Conservation (phyloP, 2,113 vertebrate species). For the Rhodinocichla rosea region DNA sequence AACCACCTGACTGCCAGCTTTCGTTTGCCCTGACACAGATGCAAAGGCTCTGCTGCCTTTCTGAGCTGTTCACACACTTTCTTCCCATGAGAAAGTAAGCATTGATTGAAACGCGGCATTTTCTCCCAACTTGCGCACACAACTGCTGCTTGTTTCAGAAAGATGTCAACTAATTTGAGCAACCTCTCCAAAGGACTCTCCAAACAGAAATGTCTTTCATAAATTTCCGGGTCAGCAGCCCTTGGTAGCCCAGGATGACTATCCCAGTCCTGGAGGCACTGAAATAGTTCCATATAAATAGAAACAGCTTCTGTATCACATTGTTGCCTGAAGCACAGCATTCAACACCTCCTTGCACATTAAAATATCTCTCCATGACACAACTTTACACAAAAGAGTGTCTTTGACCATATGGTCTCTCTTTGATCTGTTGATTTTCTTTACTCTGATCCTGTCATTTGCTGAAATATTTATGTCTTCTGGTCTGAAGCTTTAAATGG, state of each 20-base stretch:
- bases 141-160: constrained; percentile 80
- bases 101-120: constrained; percentile 59
- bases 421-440: constrained; percentile 60
- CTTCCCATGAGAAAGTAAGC: constrained; percentile 83
- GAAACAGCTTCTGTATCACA: constrained; percentile 73
- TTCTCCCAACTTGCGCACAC: constrained; percentile 75
- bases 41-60: constrained; percentile 30
- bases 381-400: constrained; percentile 44
- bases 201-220: constrained; percentile 87
- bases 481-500: constrained; percentile 57
- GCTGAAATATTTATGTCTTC: constrained; percentile 18
- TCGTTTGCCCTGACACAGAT: constrained; percentile 40
- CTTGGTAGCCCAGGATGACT: constrained; percentile 71
- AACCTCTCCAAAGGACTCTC: constrained; percentile 71
- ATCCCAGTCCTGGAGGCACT: constrained; percentile 76
- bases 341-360: constrained; percentile 61
- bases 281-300: constrained; percentile 79
- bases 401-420: constrained; percentile 40
- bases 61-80: constrained; percentile 57
- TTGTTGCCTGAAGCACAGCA: constrained; percentile 67
- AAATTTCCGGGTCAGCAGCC: constrained; percentile 87
- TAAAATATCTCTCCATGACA: constrained; percentile 58
- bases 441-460: constrained; percentile 49
- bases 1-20: constrained; percentile 60
- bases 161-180: constrained; percentile 72